These are phyloP conservation scores for Trichogramma dendrolimi DNA, from an alignment of 2,888 invertebrate genomes.

Conservation along the genomic window DNA sequence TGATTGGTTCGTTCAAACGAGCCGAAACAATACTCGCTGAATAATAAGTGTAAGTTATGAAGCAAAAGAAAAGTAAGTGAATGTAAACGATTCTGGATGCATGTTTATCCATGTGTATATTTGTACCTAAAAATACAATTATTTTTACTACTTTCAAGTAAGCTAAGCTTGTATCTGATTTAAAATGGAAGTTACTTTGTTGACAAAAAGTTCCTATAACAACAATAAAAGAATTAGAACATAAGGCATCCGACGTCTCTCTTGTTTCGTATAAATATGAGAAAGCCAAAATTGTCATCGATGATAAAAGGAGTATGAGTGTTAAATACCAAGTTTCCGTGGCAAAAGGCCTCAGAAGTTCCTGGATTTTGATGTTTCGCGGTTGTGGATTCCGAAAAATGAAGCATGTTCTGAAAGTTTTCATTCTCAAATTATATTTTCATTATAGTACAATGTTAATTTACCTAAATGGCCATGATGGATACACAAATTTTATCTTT, in stretches of 20 bases:
- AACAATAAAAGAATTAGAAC: constrained; percentile 28
- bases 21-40: constrained; percentile 43
- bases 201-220: constrained; percentile 35
- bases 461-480: constrained; percentile 5
- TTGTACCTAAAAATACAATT: neutral
- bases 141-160: neutral
- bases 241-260: constrained; percentile 20
- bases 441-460: neutral
- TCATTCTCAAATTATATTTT: no score
- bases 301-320: constrained; percentile 19
- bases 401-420: constrained; percentile 35
- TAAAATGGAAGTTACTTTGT: constrained; percentile 32
- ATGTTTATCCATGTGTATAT: constrained; percentile 35
- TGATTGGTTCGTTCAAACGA: constrained; percentile 40
- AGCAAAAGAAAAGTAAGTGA: constrained; percentile 39
- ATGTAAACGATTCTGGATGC: constrained; percentile 39
- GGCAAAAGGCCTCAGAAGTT: constrained; percentile 34
- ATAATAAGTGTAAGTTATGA: constrained; percentile 44
- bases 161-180: neutral
- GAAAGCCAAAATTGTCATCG: constrained; percentile 20
- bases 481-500: constrained; percentile 15
- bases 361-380: constrained; percentile 27
- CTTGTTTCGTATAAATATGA: constrained; percentile 30
- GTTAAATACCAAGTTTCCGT: constrained; percentile 32
- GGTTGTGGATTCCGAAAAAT: constrained; percentile 35